Conservation (phyloP, 2,797 vertebrate genomes). For the Neomorphus geoffroyi region DNA sequence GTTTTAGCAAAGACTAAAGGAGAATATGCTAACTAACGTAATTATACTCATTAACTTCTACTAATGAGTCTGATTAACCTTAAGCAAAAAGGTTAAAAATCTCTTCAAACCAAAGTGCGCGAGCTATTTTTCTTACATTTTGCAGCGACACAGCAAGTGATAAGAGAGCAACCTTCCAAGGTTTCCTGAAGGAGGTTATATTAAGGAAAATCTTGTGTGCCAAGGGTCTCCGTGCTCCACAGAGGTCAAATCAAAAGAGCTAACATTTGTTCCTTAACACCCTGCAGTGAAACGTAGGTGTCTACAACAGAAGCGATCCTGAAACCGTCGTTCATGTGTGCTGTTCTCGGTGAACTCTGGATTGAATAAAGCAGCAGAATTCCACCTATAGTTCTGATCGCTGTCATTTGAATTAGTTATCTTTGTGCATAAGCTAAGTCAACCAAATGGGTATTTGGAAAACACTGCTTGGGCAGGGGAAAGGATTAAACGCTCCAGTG, state of each 20-base stretch:
- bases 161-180: neutral
- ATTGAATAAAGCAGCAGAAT: neutral
- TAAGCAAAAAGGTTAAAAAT: constrained; percentile 42
- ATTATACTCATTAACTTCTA: constrained; percentile 51
- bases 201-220: accelerated
- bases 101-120: neutral
- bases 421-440: neutral
- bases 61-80: constrained; percentile 57
- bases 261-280: neutral
- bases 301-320: neutral
- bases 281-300: neutral
- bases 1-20: neutral
- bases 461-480: neutral
- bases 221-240: accelerated
- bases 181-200: neutral
- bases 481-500: neutral
- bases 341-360: neutral
- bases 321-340: neutral
- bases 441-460: neutral
- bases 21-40: constrained; percentile 12
- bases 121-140: neutral
- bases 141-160: accelerated
- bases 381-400: neutral
- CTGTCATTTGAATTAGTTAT: neutral
- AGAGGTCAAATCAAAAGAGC: neutral